Evolutionary conservation across 2,797 vertebrate genomes (phyloP).

Genomic region (Gymnothorax reevesii): DNA sequence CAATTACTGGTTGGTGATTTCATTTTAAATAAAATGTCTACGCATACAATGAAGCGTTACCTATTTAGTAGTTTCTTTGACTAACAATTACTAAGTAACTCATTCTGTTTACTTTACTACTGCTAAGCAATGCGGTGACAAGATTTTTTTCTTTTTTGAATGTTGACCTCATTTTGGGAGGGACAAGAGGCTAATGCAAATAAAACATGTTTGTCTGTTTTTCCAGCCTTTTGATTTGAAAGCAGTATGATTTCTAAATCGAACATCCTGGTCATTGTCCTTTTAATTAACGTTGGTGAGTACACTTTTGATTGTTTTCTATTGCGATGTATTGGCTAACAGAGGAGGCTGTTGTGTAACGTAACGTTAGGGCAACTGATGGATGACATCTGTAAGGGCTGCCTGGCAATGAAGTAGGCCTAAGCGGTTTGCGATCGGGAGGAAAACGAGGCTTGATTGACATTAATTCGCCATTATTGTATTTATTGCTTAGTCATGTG

Average conservation of each 20-base stretch:
- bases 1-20: neutral
- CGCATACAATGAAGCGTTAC: neutral
- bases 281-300: neutral
- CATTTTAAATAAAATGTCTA: neutral
- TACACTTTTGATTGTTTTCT: neutral
- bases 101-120: no score
- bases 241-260: neutral
- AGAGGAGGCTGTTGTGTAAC: neutral
- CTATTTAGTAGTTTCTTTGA: neutral
- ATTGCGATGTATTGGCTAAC: neutral
- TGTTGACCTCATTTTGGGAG: neutral
- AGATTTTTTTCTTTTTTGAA: neutral
- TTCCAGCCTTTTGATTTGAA: neutral
- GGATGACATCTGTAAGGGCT: no score
- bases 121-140: neutral
- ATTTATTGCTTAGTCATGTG: no score
- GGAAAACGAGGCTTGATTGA: no score
- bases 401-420: no score
- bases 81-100: no score
- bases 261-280: neutral
- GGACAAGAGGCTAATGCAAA: neutral
- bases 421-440: no score
- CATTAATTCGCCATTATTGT: no score
- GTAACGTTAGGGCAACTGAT: no score
- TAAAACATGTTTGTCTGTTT: neutral